phyloP scores from a whole-genome alignment of 2,888 invertebrate species.

The Lacanobia wlatinum region DNA sequence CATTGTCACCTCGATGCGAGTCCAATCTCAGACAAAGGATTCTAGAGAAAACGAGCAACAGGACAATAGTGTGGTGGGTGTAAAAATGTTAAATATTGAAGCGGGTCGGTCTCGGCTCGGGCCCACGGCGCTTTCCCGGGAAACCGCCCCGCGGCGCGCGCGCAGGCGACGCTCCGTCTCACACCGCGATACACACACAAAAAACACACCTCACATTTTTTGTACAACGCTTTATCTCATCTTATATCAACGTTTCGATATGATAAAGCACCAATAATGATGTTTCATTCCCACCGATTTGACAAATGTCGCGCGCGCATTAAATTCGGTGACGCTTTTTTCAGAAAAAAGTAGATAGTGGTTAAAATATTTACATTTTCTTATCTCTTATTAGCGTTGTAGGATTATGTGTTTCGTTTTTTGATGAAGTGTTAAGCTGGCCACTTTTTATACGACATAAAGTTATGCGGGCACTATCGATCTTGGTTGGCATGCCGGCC shows the following conservation, averaged over 20 bases:
- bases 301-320: slow-evolving; percentile 79
- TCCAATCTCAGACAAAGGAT: slow-evolving; percentile 86
- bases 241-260: slow-evolving; percentile 85
- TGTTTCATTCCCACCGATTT: slow-evolving; percentile 88
- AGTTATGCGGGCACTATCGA: slow-evolving; percentile 84
- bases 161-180: slow-evolving; percentile 88
- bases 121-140: slow-evolving; percentile 84
- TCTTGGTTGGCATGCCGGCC: slow-evolving; percentile 81
- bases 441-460: slow-evolving; percentile 67
- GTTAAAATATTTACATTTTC: slow-evolving; percentile 64
- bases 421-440: slow-evolving; percentile 68
- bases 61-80: slow-evolving; percentile 86
- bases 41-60: slow-evolving; percentile 81
- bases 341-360: slow-evolving; percentile 64
- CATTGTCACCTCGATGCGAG: slow-evolving; percentile 89
- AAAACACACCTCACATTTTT: slow-evolving; percentile 85
- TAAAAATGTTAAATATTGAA: slow-evolving; percentile 89
- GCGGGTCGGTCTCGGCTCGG: slow-evolving; percentile 81
- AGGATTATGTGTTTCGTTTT: slow-evolving; percentile 63
- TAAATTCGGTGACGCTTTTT: slow-evolving; percentile 83
- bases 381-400: slow-evolving; percentile 63
- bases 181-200: slow-evolving; percentile 83
- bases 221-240: slow-evolving; percentile 82
- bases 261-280: slow-evolving; percentile 91
- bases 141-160: slow-evolving; percentile 88